Percentiles rank a stretch among this genome's conserved stretches.
phyloP scores from a whole-genome alignment of 2,888 invertebrate species.

The Brachylomia viminalis region DNA sequence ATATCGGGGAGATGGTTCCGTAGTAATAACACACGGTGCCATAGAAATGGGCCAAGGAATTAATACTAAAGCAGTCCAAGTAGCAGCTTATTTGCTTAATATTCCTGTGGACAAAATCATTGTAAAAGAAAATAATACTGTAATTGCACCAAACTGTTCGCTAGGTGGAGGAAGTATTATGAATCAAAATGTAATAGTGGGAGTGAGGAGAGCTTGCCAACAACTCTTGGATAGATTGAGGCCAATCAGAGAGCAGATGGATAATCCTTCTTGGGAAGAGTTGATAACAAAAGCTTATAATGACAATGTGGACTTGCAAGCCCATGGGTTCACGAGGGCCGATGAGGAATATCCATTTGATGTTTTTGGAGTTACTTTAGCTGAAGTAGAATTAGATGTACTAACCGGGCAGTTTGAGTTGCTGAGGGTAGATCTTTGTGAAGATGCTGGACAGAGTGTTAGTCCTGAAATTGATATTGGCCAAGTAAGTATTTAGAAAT shows the following conservation, averaged over 20 bases:
- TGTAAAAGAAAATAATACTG: conserved; percentile 61
- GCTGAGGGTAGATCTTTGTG: conserved; percentile 92
- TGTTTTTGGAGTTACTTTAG: conserved; percentile 53
- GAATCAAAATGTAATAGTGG: conserved; percentile 82
- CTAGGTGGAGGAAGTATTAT: conserved; percentile 58
- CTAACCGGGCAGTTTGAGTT: conserved; percentile 94
- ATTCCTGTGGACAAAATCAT: conserved; percentile 59
- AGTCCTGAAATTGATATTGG: conserved; percentile 92
- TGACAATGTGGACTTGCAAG: conserved; percentile 89
- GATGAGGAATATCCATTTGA: conserved; percentile 42
- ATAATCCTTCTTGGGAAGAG: conserved; percentile 89
- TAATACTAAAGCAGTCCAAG: conserved; percentile 94
- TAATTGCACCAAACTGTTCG: conserved; percentile 55
- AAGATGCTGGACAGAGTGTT: conserved; percentile 93
- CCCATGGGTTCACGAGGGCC: conserved; percentile 92
- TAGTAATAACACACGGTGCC: conserved; percentile 92
- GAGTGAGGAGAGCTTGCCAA: conserved; percentile 70
- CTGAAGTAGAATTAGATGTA: conserved; percentile 76
- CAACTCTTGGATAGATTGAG: conserved; percentile 72
- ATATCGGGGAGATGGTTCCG: conserved; percentile 92
- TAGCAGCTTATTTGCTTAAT: conserved; percentile 71
- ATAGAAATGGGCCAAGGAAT: conserved; percentile 94
- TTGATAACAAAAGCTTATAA: conserved; percentile 89
- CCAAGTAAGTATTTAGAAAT: conserved; percentile 42
- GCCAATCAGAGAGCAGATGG: conserved; percentile 86